Evolutionary conservation across 2,888 invertebrate species (phyloP), one percentile per base, ranked within the genome.

Genomic region (Pasiphila rectangulata): DNA sequence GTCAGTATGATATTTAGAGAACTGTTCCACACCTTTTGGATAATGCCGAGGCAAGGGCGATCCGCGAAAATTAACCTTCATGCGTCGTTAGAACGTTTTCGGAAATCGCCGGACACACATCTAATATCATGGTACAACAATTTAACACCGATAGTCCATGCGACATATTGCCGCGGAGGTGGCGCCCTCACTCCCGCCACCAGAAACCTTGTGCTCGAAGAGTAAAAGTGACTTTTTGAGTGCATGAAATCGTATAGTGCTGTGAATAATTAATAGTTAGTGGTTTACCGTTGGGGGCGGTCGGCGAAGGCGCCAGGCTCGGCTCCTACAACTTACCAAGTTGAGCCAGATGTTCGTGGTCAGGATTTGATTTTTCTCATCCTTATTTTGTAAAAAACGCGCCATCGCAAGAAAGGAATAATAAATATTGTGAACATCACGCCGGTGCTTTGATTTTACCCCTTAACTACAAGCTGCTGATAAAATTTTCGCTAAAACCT

Each of bases 321-420:
- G 78, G 77, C 83, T 75, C 83, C 84, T 84, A 90, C 91, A 91
- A 96, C 97, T 96, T 94, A 98, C 97, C 96, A 98, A 93, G 91
- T 97, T 96, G 84, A 98, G 94, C 98, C 98, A 98, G 90, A 97
- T 95, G 92, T 98, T 98, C 89, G 97, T 97, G 83, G 97, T 96
- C 90, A 98, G 94, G 90, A 98, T 97, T 93, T 98, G 98, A 91
- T 97, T 98, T 93, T 98, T 98, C 93, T 98, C 98, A 91, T 98
- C 98, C 98, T 98, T 86, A 83, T 84, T 84, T 85, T 79, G 85
- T 80, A 70, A 80, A 93, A 89, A 90, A 92, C 89, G 90, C 86
- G 87, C 81, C 76, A 79, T 77, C 83, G 85, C 84, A 83, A 85
- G 87, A 90, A 85, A 83, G 82, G 82, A 83, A 85, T 73, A 82